Evolutionary conservation across 2,113 vertebrate species (phyloP).

Genomic region (Microcebus lehilahytsara): DNA sequence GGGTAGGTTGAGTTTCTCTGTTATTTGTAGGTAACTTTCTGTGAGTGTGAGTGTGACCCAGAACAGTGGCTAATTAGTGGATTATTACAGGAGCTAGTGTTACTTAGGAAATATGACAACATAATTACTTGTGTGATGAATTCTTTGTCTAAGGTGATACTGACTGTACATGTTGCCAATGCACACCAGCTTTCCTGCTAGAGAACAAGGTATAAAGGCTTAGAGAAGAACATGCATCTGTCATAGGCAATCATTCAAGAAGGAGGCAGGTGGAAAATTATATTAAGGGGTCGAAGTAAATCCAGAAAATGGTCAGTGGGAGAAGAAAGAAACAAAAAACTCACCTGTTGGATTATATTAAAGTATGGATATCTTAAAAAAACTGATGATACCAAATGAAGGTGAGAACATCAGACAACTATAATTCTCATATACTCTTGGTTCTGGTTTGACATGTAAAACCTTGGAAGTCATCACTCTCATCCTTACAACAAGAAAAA

Average conservation of each 20-base stretch:
- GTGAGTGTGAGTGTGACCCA: neutral
- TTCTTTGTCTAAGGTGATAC: neutral
- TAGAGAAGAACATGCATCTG: too few relatives aligned
- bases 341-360: neutral
- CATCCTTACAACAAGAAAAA: neutral
- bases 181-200: neutral
- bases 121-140: too few relatives aligned
- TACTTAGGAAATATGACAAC: neutral
- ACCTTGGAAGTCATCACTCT: neutral
- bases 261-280: neutral
- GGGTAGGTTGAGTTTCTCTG: neutral
- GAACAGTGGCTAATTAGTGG: neutral
- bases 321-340: neutral
- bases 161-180: neutral
- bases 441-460: neutral
- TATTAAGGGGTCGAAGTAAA: too few relatives aligned
- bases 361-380: neutral
- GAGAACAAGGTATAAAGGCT: neutral
- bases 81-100: neutral
- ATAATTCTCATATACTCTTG: too few relatives aligned
- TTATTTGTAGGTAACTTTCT: neutral
- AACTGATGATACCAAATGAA: neutral
- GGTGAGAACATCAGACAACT: neutral
- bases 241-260: too few relatives aligned
- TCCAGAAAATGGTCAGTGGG: neutral